These are phyloP conservation scores for Xyrichtys novacula DNA, from an alignment of 2,797 vertebrate genomes.

Conservation along the genomic window DNA sequence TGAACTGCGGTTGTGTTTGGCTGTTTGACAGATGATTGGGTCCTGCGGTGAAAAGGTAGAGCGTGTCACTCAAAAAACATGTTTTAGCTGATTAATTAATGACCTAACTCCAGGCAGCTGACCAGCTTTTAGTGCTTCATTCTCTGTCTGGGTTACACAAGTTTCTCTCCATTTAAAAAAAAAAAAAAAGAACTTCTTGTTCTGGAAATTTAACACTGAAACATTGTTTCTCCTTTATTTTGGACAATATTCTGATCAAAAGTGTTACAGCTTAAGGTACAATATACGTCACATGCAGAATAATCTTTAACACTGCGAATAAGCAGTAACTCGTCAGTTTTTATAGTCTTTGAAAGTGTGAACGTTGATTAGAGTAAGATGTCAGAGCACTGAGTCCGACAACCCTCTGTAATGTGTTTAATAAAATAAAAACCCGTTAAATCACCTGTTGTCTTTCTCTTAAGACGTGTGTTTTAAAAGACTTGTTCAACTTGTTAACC, in stretches of 20 bases:
- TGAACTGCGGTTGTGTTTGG: too few species aligned
- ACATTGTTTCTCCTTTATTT: neutral
- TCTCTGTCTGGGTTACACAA: too few species aligned
- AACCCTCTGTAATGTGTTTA: too few species aligned
- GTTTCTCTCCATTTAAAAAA: neutral
- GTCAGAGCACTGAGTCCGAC: too few species aligned
- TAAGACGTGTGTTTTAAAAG: too few species aligned
- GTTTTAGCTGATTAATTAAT: too few species aligned
- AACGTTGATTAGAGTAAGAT: neutral
- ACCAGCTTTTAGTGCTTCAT: too few species aligned
- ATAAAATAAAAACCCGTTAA: constrained; percentile 10
- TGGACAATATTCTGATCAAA: neutral
- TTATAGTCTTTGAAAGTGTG: neutral
- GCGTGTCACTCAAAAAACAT: too few species aligned
- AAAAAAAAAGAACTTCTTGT: neutral
- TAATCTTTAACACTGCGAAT: constrained; percentile 11
- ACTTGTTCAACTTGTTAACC: too few species aligned
- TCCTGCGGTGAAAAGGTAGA: too few species aligned
- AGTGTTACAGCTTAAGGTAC: neutral
- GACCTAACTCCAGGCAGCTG: too few species aligned
- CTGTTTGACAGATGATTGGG: too few species aligned
- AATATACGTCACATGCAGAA: neutral
- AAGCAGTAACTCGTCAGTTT: neutral
- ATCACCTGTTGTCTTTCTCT: neutral
- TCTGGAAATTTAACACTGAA: neutral